Evolutionary conservation across 1,140 invertebrate species (phyloP), one percentile per base, ranked within the genome.

Genomic region (Cotesia typhae): DNA sequence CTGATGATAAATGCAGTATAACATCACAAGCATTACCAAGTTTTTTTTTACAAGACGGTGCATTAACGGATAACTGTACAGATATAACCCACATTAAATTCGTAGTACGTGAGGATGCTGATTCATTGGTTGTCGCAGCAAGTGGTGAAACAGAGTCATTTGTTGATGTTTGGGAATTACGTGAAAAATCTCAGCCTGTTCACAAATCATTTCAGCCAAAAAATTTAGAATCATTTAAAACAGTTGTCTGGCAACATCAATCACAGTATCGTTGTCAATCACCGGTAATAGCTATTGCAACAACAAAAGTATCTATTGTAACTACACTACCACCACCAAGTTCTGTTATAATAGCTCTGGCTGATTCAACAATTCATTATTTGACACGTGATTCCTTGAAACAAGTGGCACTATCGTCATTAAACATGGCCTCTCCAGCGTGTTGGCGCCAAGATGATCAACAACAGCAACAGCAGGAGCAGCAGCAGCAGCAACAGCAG

Each of bases 121-220:
- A 97, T 87, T 93, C 94, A 1, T 84, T 96, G 9, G 90, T 95
- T 57, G 90, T 95, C 6, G 90, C 91, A 53, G 92, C 91, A 53
- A 92, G 89, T 72, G 88, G 89, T 67, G 89, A 88, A 5, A 88
- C 85, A 37, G 88, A 89, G 12, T 92, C 92, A 79, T 90, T 92
- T 59, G 88, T 97, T 12, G 94, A 96, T 82, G 89, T 96, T 4
- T 98, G 96, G 95, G 94, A 95, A 78, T 85, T 97, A 4, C 88
- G 92, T 4, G 94, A 96, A 79, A 92, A 95, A 60, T 88, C 92
- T 4, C 89, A 95, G 70, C 90, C 90, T 0, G 89, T 96, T 0
- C 94, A 96, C 83, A 93, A 94, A 74, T 80, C 95, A 35, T 91
- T 95, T 81, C 90, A 87, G 75, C 84, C 79, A 67, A 88, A 83